Percentiles rank a stretch among this genome's conserved stretches.
phyloP scores from a whole-genome alignment of 1,140 invertebrate species.

The Plodia interpunctella region DNA sequence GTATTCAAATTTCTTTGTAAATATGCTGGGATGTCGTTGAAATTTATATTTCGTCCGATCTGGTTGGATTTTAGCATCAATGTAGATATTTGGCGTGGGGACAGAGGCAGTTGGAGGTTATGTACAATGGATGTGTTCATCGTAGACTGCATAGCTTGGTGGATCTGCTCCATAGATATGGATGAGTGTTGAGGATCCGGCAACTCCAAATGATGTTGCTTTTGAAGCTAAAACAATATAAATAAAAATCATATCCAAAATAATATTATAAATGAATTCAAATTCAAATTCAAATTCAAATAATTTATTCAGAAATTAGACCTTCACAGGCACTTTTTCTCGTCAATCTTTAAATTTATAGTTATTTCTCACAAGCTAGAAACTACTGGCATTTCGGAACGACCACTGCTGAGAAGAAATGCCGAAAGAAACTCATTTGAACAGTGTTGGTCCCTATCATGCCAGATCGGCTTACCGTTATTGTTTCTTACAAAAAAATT shows the following conservation, averaged over 20 bases:
- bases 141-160: conserved; percentile 58
- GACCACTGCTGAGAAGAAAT: too few relatives aligned
- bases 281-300: too few relatives aligned
- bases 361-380: too few relatives aligned
- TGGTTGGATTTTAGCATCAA: conserved; percentile 64
- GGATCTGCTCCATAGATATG: conserved; percentile 64
- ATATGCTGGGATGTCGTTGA: conserved; percentile 49
- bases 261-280: too few relatives aligned
- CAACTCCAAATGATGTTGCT: conserved; percentile 48
- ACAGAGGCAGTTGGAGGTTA: conserved; percentile 60
- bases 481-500: too few relatives aligned
- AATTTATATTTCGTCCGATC: conserved; percentile 42
- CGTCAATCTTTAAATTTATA: too few relatives aligned
- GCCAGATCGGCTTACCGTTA: too few relatives aligned
- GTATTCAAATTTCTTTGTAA: conserved; percentile 41
- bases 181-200: conserved; percentile 50
- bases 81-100: conserved; percentile 62
- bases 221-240: conserved; percentile 55
- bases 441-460: too few relatives aligned
- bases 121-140: conserved; percentile 48
- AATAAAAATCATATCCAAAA: background rate
- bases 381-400: too few relatives aligned
- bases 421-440: too few relatives aligned
- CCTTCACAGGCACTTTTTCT: too few relatives aligned
- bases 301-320: too few relatives aligned